phyloP scores from a whole-genome alignment of 2,113 vertebrate species.

The Channa maculata region DNA sequence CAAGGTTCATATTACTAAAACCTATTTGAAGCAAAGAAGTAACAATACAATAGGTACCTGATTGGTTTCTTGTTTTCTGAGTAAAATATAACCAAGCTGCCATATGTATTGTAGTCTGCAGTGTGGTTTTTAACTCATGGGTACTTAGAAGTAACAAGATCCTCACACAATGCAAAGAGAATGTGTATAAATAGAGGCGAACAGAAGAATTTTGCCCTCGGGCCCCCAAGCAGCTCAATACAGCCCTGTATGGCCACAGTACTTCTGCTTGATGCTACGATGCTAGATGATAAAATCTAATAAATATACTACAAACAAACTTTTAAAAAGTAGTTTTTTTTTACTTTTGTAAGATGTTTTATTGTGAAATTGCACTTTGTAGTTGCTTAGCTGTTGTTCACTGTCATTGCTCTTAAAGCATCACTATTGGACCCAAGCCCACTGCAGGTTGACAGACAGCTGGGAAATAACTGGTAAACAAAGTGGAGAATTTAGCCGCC shows the following conservation, averaged over 20 bases:
- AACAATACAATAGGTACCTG: no score
- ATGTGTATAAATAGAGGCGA: constrained; percentile 2
- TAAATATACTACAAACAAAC: neutral
- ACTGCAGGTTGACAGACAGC: no score
- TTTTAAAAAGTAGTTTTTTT: neutral
- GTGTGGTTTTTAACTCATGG: neutral
- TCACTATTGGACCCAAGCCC: no score
- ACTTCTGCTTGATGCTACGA: neutral
- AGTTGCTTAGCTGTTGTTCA: no score
- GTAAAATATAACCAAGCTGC: neutral
- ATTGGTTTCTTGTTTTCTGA: no score
- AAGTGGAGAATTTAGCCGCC: no score
- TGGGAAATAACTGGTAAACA: no score
- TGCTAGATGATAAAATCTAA: neutral
- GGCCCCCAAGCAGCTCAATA: neutral
- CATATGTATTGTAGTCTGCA: neutral
- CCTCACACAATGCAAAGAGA: neutral
- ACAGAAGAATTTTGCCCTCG: neutral
- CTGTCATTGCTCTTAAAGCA: no score
- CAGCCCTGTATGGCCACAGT: neutral
- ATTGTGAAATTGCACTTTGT: no score
- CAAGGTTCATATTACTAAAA: no score
- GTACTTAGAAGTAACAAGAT: constrained; percentile 5
- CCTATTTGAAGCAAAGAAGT: no score
- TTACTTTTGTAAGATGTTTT: neutral